These are phyloP conservation scores for Arenaria interpres DNA, from an alignment of 2,113 vertebrate genomes.

Conservation along the genomic window DNA sequence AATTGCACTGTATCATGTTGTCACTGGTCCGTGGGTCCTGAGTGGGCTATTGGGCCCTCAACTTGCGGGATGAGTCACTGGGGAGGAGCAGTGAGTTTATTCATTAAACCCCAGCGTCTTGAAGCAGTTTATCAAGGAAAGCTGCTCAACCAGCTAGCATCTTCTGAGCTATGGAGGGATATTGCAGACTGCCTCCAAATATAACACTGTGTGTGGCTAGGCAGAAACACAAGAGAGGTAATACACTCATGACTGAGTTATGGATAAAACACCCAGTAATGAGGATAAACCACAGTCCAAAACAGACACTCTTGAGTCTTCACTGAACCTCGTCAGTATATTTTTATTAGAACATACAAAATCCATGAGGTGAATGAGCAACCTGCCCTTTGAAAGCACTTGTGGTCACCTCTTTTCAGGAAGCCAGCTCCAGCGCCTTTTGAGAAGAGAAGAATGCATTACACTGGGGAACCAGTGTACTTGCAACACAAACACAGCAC, in stretches of 20 bases:
- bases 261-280: not conserved
- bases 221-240: not conserved
- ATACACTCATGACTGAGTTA: not conserved
- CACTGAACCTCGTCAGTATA: not conserved
- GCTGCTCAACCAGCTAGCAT: not conserved
- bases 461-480: not conserved
- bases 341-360: not conserved
- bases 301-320: not conserved
- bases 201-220: accelerated
- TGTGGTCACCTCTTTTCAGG: not conserved
- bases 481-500: not conserved
- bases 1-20: not conserved
- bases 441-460: not conserved
- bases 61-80: not conserved
- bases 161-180: not conserved
- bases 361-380: not conserved
- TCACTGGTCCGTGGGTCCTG: not conserved
- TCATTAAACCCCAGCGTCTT: not conserved
- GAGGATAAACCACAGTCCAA: not conserved
- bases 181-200: not conserved
- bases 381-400: not conserved
- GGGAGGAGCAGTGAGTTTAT: not conserved
- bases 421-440: not conserved
- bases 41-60: not conserved
- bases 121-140: not conserved